A percentile compares a stretch with the other conserved stretches of the same genome.
Conservation (phyloP, 2,797 vertebrate species). For the Xerus rutilus region DNA sequence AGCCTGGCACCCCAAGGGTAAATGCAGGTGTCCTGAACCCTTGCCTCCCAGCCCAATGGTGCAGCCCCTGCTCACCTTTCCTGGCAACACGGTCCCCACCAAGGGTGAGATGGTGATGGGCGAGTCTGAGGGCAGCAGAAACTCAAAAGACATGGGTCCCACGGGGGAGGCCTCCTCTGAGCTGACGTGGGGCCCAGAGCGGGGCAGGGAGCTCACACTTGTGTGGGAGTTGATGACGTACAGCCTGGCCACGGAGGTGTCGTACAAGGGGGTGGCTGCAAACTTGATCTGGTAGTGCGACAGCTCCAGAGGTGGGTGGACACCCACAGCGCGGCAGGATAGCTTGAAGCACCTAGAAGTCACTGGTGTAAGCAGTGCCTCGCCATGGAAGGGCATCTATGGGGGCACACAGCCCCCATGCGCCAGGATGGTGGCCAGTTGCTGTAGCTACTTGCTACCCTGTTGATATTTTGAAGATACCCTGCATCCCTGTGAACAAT, state of each 20-base stretch:
- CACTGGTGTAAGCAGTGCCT: rapidly evolving
- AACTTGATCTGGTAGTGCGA: constrained; percentile 94
- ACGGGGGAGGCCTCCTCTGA: constrained; percentile 72
- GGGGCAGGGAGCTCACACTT: constrained; percentile 83
- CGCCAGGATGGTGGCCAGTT: no score
- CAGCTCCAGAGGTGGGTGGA: constrained; percentile 93
- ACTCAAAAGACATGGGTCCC: constrained; percentile 91
- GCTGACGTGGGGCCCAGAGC: constrained; percentile 78
- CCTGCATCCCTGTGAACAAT: rapidly evolving
- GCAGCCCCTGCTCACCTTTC: constrained; percentile 90
- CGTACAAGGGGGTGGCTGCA: constrained; percentile 91
- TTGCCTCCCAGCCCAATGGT: constrained; percentile 83
- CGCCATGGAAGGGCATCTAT: background rate
- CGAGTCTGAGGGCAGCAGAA: constrained; percentile 87
- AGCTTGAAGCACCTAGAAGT: constrained; percentile 92
- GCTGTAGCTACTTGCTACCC: background rate
- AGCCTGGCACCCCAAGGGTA: background rate
- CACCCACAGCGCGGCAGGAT: constrained; percentile 91
- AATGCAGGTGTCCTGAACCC: background rate
- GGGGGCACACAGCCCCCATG: background rate
- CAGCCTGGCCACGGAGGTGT: constrained; percentile 88
- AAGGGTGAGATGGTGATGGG: constrained; percentile 91
- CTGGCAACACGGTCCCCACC: constrained; percentile 92
- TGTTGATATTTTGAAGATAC: background rate
- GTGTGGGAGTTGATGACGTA: constrained; percentile 89